These are phyloP conservation scores for Erannis defoliaria DNA, from an alignment of 2,888 invertebrate genomes.

Conservation along the genomic window DNA sequence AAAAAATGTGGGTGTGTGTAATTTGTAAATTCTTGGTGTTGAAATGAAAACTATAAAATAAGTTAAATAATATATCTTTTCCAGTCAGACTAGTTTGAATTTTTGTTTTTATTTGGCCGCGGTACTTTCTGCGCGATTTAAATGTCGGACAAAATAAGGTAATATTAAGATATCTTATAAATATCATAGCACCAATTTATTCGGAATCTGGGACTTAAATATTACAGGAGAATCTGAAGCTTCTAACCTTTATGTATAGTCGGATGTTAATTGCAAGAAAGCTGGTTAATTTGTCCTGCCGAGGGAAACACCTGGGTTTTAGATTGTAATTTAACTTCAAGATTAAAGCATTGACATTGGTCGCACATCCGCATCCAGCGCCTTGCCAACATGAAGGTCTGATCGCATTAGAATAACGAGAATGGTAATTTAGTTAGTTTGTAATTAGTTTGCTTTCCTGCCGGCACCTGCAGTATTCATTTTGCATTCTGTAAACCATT, in stretches of 20 bases:
- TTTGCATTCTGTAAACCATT: too few species aligned
- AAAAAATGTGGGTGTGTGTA: too few species aligned
- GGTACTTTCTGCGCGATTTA: too few species aligned
- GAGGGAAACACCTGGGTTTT: slow-evolving; percentile 15
- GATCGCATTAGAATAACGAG: slow-evolving; percentile 31
- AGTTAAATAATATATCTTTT: too few species aligned
- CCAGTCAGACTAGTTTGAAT: too few species aligned
- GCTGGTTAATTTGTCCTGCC: background rate
- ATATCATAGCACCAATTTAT: too few species aligned
- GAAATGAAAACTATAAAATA: background rate
- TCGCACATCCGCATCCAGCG: slow-evolving; percentile 25
- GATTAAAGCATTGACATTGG: slow-evolving; percentile 32
- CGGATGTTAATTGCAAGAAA: slow-evolving; percentile 2
- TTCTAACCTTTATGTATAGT: background rate
- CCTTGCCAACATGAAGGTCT: slow-evolving; percentile 31
- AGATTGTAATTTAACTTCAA: slow-evolving; percentile 20
- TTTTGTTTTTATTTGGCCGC: too few species aligned
- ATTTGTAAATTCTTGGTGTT: too few species aligned
- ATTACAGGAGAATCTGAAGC: background rate
- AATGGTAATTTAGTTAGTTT: slow-evolving; percentile 33
- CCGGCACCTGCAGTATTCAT: slow-evolving; percentile 24
- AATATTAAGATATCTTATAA: background rate
- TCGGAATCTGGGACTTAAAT: too few species aligned
- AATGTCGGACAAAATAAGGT: too few species aligned
- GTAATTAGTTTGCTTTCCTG: slow-evolving; percentile 35